phyloP scores from a whole-genome alignment of 1,140 invertebrate genomes.

The Babylonia areolata region DNA sequence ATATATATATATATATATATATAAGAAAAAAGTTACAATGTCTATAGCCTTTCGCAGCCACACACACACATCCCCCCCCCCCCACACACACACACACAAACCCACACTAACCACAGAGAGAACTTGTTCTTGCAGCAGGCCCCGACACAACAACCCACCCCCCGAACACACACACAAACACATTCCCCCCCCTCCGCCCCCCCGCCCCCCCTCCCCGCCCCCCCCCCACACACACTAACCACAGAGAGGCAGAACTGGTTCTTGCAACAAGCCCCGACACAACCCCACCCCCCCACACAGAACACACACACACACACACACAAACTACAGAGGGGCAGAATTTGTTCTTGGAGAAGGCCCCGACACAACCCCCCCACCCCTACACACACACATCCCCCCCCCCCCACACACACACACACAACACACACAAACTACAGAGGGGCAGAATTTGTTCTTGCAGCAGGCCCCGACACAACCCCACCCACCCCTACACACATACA shows the following conservation, averaged over 20 bases:
- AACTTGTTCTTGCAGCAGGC: background rate
- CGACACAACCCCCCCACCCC: background rate
- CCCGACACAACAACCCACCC: background rate
- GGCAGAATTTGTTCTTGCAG: background rate
- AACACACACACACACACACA: too few species aligned
- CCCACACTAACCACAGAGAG: background rate
- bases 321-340: too few species aligned
- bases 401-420: background rate
- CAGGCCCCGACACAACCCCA: background rate
- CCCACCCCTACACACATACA: too few species aligned
- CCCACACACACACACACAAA: too few species aligned
- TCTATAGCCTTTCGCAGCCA: too few species aligned
- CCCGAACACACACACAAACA: too few species aligned
- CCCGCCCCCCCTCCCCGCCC: background rate
- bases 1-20: too few species aligned
- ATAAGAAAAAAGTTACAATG: too few species aligned
- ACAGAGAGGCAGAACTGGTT: background rate
- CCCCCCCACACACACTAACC: too few species aligned
- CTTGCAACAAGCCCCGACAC: background rate
- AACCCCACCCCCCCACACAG: background rate
- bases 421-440: background rate
- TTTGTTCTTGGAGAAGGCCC: background rate
- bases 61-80: background rate
- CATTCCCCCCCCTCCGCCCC: too few species aligned
- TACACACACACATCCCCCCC: too few species aligned